Base-by-base conservation (phyloP, 2,888 invertebrate genomes). In the Heliconius ismenius region DNA sequence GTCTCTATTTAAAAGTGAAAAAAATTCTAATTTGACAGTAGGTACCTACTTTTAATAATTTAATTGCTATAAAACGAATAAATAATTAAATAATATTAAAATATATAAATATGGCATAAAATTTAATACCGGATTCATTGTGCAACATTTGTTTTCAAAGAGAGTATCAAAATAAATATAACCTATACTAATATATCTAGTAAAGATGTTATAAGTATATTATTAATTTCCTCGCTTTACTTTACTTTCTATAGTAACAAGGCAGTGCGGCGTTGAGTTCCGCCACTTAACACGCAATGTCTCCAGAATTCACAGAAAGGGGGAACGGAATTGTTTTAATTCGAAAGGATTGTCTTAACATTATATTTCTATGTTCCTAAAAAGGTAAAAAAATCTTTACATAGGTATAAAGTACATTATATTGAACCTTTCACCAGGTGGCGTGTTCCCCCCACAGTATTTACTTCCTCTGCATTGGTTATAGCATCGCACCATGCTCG, bases 381-480 rank as follows among this genome's bases (percentile, higher is more conserved):
- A 32, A 0, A 32, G 7, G 1, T 7, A 32, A 32, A 32, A 28
- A 32, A 32, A 32, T 32, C 32, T 32, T 32, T 32, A 32, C 32
- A 32, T 18, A 28, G 70, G 26, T 32, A 63, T 32, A 62, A 70
- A 49, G 24, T 60, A 54, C 32, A 69, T 62, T 64, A 39, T 58
- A 73, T 75, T 70, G 32, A 77, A 80, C 82, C 81, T 83, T 83
- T 84, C 84, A 81, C 83, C 82, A 79, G 81, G 82, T 84, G 84
- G 83, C 83, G 82, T 79, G 82, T 78, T 82, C 58, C 73, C 83
- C 84, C 83, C 76, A 77, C 74, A 36, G 28, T 60, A 67, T 36
- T 60, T 13, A 54, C 58, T 69, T 26, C 72, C 65, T 69, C 75
- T 74, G 62, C 73, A 80, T 79, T 79, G 78, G 79, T 32, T 73